A percentile compares a stretch with the other conserved stretches of the same genome.
phyloP scores from a whole-genome alignment of 53 echinoderm and acorn worm species.

The Henricia sp. region DNA sequence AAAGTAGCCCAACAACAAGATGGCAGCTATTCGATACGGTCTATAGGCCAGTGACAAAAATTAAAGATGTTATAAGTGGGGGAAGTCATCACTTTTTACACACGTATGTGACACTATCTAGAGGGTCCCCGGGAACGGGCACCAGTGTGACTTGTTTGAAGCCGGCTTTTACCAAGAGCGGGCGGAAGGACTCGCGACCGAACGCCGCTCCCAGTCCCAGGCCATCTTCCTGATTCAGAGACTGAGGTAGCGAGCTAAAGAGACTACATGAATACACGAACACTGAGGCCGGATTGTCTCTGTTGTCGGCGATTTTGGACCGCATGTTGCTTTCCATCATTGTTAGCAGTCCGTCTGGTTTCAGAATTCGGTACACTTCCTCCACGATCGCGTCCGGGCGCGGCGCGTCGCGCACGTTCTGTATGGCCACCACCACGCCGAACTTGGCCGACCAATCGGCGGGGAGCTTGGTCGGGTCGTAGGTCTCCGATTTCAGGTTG shows the following conservation, averaged over 20 bases:
- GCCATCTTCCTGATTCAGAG: constrained; percentile 16
- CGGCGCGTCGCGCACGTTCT: constrained; percentile 54
- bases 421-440: constrained; percentile 44
- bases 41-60: too few relatives aligned
- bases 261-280: constrained; percentile 45
- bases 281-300: constrained; percentile 32
- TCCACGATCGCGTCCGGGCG: constrained; percentile 42
- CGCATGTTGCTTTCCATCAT: constrained; percentile 60
- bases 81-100: constrained; percentile 51
- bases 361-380: constrained; percentile 40
- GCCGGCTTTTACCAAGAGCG: constrained; percentile 20
- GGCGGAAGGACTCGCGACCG: constrained; percentile 45
- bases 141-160: constrained; percentile 22
- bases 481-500: constrained; percentile 19
- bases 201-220: constrained; percentile 40
- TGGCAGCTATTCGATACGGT: too few relatives aligned
- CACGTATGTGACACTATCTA: constrained; percentile 46
- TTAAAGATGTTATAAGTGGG: too few relatives aligned
- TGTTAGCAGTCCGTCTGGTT: constrained; percentile 41
- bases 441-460: constrained; percentile 62
- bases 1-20: too few relatives aligned
- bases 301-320: constrained; percentile 25
- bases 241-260: constrained; percentile 39
- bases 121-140: constrained; percentile 41
- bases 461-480: constrained; percentile 38